Conservation (phyloP, 64 coral and sea anemone species). For the Trachythela sp. region DNA sequence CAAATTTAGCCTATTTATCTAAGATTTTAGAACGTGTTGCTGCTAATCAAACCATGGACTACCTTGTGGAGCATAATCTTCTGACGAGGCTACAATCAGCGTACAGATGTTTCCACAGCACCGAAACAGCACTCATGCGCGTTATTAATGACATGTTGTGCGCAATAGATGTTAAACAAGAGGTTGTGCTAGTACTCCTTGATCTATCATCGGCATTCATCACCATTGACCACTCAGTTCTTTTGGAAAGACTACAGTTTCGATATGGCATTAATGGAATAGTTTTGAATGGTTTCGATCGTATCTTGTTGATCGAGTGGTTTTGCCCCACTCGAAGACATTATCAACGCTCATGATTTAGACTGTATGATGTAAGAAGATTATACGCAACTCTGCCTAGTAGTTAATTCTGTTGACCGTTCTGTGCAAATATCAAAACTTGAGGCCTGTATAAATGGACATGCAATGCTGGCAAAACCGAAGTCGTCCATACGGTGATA, state of each 20-base stretch:
- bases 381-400: not conserved
- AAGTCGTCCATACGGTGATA: constrained; percentile 16
- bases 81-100: constrained; percentile 23
- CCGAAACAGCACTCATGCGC: constrained; percentile 28
- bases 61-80: not conserved
- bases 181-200: constrained; percentile 19
- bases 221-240: constrained; percentile 23
- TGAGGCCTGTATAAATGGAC: constrained; percentile 31
- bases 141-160: not conserved
- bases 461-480: constrained; percentile 5
- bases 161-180: constrained; percentile 3
- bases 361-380: constrained; percentile 8
- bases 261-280: not conserved
- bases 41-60: not conserved
- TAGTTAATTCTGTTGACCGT: not conserved
- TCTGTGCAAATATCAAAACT: constrained; percentile 2
- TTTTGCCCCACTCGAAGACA: not conserved
- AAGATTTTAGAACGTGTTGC: constrained; percentile 13
- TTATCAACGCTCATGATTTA: constrained; percentile 27
- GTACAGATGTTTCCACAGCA: constrained; percentile 23
- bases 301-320: not conserved
- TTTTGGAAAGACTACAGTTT: not conserved
- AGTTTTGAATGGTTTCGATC: not conserved
- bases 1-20: constrained; percentile 24
- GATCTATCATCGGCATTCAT: constrained; percentile 13